A percentile compares a stretch with the other conserved stretches of the same genome.
These are phyloP conservation scores for Apodemia mormo DNA, from an alignment of 2,888 invertebrate species.

Conservation along the genomic window DNA sequence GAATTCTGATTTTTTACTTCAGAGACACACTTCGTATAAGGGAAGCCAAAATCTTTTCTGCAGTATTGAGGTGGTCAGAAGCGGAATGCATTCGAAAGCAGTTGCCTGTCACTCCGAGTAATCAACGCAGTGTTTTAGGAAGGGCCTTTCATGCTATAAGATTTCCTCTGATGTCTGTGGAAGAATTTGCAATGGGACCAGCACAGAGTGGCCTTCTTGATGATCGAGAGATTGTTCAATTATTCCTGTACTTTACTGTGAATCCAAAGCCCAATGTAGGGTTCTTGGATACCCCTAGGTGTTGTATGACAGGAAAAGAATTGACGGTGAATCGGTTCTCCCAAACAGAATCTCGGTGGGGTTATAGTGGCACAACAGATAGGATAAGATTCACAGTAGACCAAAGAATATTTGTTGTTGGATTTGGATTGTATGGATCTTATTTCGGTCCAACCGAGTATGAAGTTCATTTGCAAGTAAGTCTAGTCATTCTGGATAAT, in stretches of 20 bases:
- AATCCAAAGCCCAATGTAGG: slow-evolving; percentile 89
- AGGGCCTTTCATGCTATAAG: slow-evolving; percentile 87
- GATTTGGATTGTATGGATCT: slow-evolving; percentile 92
- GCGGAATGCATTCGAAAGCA: slow-evolving; percentile 87
- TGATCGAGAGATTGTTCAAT: slow-evolving; percentile 88
- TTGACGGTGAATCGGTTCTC: slow-evolving; percentile 87
- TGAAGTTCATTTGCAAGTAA: slow-evolving; percentile 84
- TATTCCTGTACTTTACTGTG: slow-evolving; percentile 86
- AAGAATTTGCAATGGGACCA: slow-evolving; percentile 90
- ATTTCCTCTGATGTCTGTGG: slow-evolving; percentile 92
- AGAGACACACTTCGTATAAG: slow-evolving; percentile 89
- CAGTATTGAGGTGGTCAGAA: slow-evolving; percentile 87
- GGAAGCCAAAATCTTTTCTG: slow-evolving; percentile 89
- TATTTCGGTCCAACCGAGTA: slow-evolving; percentile 90
- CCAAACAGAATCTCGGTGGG: slow-evolving; percentile 90
- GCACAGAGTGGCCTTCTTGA: slow-evolving; percentile 88
- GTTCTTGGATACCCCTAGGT: slow-evolving; percentile 87
- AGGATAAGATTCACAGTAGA: slow-evolving; percentile 91
- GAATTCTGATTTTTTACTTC: slow-evolving; percentile 37
- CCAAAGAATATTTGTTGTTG: slow-evolving; percentile 90
- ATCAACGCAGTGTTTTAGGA: slow-evolving; percentile 86
- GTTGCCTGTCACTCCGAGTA: slow-evolving; percentile 84
- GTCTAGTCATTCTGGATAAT: slow-evolving; percentile 29
- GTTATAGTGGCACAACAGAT: slow-evolving; percentile 91
- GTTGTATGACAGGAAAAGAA: slow-evolving; percentile 90